Base-by-base conservation (phyloP, 2,113 vertebrate genomes). In the Oplegnathus fasciatus region DNA sequence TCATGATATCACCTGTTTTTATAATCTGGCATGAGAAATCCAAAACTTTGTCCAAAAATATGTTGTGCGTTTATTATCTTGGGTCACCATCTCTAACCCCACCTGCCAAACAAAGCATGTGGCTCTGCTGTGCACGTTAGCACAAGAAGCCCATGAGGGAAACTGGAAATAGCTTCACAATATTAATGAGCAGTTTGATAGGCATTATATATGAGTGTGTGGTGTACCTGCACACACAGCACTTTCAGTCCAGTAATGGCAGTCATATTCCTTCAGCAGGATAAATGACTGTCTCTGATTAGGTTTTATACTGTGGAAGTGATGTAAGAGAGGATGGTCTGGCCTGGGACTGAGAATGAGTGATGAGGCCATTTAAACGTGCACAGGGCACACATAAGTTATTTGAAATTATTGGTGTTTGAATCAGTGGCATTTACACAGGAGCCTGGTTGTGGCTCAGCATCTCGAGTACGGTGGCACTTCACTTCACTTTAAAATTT, bases 141-240 rank as follows among this genome's bases (percentile, higher is more conserved):
- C 40, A 42, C 46, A 67, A 61, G 46, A 72, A 44, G 9, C 73
- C 50, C 26, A 8, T 0, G 8, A 64, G 61, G 65, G 50, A 74
- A 65, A 28, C 77, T 88, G 74, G 48, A 89, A 89, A 89, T 79
- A 83, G 86, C 46, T 72, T 57, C 65, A 42, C 50, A 70, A 83
- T 92, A 86, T 92, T 91, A 92, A 93, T 86, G 88, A 90, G 82
- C 71, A 81, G 66, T 89, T 90, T 92, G 86, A 93, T 89, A n/a
- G 86, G 65, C 64, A 76, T 86, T 91, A 83, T 90, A 88, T 87
- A 83, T 69, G 84, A 77, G 69, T 77, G 65, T 80, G 75, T 78
- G 66, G 75, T 85, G 52, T 69, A 85, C 74, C 71, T 93, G 87
- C 87, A 81, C 82, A 89, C 86, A 82, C 89, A 93, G 90, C 93